These are phyloP conservation scores for Oplegnathus fasciatus DNA, from an alignment of 2,113 vertebrate genomes.

Conservation along the genomic window DNA sequence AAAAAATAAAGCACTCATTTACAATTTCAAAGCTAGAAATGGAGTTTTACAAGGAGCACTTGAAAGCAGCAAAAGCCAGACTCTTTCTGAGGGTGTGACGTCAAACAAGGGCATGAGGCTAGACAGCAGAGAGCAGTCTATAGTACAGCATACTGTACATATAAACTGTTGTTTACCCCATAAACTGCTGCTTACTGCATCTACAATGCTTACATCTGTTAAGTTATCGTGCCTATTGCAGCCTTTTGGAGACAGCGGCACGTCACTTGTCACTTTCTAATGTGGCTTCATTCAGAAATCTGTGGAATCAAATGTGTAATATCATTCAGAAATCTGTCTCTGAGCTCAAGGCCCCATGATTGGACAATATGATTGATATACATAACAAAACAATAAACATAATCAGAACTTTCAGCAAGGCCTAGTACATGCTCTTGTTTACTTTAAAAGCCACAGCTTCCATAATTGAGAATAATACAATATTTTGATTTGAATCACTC, in stretches of 20 bases:
- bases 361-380: not conserved
- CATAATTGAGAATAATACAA: not conserved
- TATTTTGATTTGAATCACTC: not conserved
- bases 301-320: too few relatives aligned
- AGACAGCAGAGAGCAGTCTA: not conserved
- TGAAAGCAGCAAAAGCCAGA: slow-evolving; percentile 52
- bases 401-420: not conserved
- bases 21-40: not conserved
- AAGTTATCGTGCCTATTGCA: not conserved
- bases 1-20: not conserved
- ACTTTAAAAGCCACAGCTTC: not conserved
- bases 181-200: not conserved
- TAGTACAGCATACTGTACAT: too few relatives aligned
- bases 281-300: not conserved
- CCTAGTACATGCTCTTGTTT: not conserved
- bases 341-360: not conserved
- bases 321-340: not conserved
- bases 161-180: slow-evolving; percentile 10
- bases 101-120: not conserved
- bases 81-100: slow-evolving; percentile 23
- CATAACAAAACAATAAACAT: not conserved
- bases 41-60: slow-evolving; percentile 10
- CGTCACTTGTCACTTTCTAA: not conserved
- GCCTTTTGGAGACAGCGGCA: not conserved
- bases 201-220: not conserved